Evolutionary conservation across 2,113 vertebrate species (phyloP).

Genomic region (Solenodon paradoxus): DNA sequence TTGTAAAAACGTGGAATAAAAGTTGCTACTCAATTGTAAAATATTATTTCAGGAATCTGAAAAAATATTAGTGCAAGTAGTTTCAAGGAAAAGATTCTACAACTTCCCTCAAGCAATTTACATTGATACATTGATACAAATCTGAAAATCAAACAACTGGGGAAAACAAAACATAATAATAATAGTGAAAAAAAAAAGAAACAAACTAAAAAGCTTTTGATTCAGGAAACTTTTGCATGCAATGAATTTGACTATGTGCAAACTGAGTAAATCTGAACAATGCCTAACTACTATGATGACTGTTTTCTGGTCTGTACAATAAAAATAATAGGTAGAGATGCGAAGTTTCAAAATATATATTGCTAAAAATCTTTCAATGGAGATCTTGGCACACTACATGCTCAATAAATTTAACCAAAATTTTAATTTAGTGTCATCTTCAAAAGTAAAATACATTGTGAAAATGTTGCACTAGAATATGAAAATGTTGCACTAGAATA

Average conservation of each 20-base stretch:
- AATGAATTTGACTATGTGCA: neutral
- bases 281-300: neutral
- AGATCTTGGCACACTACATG: neutral
- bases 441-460: neutral
- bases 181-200: neutral
- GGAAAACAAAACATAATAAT: neutral
- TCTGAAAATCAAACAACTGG: neutral
- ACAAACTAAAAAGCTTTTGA: neutral
- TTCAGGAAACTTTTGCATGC: neutral
- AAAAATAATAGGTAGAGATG: neutral
- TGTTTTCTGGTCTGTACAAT: neutral
- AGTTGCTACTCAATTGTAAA: neutral
- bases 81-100: neutral
- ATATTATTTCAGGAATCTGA: neutral
- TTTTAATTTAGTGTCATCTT: neutral
- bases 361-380: neutral
- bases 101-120: neutral
- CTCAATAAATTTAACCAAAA: neutral
- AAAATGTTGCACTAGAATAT: neutral
- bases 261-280: slow-evolving; percentile 23
- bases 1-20: neutral
- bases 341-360: slow-evolving; percentile 19
- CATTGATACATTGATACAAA: neutral
- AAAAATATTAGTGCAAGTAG: neutral
- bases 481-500: neutral